phyloP scores from a whole-genome alignment of 2,113 vertebrate species.

The Gymnogyps californianus region DNA sequence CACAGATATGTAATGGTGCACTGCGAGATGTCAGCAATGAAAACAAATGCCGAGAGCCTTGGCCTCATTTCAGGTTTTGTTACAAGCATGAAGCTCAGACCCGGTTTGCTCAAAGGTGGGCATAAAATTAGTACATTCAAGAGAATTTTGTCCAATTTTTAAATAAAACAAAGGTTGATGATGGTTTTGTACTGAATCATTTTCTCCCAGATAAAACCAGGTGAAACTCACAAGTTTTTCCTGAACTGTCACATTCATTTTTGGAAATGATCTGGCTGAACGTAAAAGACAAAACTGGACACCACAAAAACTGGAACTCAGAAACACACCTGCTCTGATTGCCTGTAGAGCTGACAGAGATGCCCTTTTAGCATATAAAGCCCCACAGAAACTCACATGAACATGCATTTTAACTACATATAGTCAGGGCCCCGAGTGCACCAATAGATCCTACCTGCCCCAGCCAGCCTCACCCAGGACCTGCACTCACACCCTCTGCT shows the following conservation, averaged over 20 bases:
- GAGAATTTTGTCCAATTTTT: background rate
- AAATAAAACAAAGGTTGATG: background rate
- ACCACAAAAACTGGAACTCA: background rate
- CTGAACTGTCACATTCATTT: background rate
- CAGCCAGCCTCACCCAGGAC: background rate
- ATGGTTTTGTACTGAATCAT: background rate
- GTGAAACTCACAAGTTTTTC: background rate
- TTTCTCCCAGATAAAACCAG: background rate
- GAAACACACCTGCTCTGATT: background rate
- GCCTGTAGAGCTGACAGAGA: background rate
- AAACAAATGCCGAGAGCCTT: background rate
- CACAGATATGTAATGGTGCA: background rate
- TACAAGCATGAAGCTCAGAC: background rate
- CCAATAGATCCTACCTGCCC: fast-evolving
- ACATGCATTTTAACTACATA: background rate
- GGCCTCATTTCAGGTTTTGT: background rate
- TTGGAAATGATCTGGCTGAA: background rate
- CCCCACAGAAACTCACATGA: background rate
- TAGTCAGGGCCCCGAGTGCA: fast-evolving
- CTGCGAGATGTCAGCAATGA: background rate
- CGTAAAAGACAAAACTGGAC: background rate
- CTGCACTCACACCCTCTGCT: background rate
- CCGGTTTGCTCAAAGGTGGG: background rate
- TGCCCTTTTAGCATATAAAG: background rate
- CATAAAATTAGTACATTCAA: background rate